phyloP scores from a whole-genome alignment of 1,140 invertebrate genomes.

The Telenomus remus region DNA sequence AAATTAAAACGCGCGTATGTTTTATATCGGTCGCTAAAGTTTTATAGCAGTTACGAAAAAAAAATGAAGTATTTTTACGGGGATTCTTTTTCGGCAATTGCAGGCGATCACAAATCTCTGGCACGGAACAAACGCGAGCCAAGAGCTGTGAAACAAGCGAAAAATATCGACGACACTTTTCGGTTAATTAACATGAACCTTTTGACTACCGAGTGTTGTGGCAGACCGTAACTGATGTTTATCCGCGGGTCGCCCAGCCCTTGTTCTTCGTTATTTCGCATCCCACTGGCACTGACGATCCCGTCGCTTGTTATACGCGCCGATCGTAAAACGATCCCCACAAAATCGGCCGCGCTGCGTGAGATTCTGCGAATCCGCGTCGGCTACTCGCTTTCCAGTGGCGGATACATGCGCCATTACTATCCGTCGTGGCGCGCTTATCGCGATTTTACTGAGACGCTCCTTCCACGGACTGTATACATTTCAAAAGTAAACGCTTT shows the following conservation, averaged over 20 bases:
- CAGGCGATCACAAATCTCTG: slow-evolving; percentile 28
- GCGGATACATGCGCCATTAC: slow-evolving; percentile 56
- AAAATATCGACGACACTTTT: slow-evolving; percentile 58
- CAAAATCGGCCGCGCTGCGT: slow-evolving; percentile 51
- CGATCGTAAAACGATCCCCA: slow-evolving; percentile 67
- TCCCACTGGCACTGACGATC: slow-evolving; percentile 37
- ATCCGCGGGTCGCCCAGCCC: slow-evolving; percentile 45
- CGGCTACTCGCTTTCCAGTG: slow-evolving; percentile 42
- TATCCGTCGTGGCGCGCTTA: slow-evolving; percentile 41
- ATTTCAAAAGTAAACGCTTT: slow-evolving; percentile 47
- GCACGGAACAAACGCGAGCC: slow-evolving; percentile 9
- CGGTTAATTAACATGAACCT: slow-evolving; percentile 67
- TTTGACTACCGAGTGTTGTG: slow-evolving; percentile 55
- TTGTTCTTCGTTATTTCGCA: slow-evolving; percentile 57
- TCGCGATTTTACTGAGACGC: slow-evolving; percentile 49
- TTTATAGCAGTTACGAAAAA: slow-evolving; percentile 39
- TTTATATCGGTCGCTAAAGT: slow-evolving; percentile 33
- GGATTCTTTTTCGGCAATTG: slow-evolving; percentile 35
- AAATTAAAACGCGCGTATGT: slow-evolving; percentile 40
- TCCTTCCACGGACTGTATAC: slow-evolving; percentile 25
- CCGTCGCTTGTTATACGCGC: slow-evolving; percentile 40
- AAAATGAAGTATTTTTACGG: slow-evolving; percentile 44
- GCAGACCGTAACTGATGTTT: slow-evolving; percentile 60
- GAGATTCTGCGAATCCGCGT: slow-evolving; percentile 53
- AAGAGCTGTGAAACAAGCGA: slow-evolving; percentile 9